A percentile compares a stretch with the other conserved stretches of the same genome.
Evolutionary conservation across 1,140 invertebrate genomes (phyloP).

Genomic region (Drosophila tristis): DNA sequence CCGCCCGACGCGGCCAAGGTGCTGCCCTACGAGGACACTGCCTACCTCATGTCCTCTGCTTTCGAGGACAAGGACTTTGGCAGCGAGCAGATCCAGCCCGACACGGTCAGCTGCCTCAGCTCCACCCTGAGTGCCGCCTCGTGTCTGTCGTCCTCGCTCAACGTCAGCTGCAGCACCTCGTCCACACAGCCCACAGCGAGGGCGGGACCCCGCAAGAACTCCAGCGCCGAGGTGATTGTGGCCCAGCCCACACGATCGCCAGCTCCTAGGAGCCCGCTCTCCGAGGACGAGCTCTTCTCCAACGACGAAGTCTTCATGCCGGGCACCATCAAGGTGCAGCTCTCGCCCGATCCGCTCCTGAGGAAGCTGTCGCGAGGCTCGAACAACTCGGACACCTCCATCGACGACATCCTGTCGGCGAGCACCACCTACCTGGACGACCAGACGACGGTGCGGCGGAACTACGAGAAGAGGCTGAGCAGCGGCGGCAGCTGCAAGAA

Average conservation of each 20-base stretch:
- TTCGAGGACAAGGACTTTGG: slow-evolving; percentile 78
- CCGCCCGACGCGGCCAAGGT: slow-evolving; percentile 73
- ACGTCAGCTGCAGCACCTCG: slow-evolving; percentile 74
- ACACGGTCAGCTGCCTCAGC: slow-evolving; percentile 85
- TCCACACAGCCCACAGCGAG: slow-evolving; percentile 65
- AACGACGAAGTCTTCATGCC: slow-evolving; percentile 88
- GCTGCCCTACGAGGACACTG: slow-evolving; percentile 79
- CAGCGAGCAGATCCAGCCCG: slow-evolving; percentile 66
- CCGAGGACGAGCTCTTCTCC: slow-evolving; percentile 87
- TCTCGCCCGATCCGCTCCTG: slow-evolving; percentile 85
- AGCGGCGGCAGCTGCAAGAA: slow-evolving; percentile 85
- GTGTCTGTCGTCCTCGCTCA: slow-evolving; percentile 84
- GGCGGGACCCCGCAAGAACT: slow-evolving; percentile 53
- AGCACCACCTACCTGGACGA: slow-evolving; percentile 84
- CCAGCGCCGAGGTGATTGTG: slow-evolving; percentile 85
- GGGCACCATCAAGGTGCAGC: slow-evolving; percentile 85
- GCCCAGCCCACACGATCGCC: slow-evolving; percentile 86
- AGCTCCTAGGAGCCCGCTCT: slow-evolving; percentile 86
- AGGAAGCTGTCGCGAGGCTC: slow-evolving; percentile 87
- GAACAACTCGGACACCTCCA: slow-evolving; percentile 87
- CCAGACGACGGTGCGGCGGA: slow-evolving; percentile 75
- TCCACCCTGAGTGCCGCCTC: slow-evolving; percentile 86
- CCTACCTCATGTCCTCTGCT: slow-evolving; percentile 79
- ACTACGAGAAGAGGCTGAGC: slow-evolving; percentile 78
- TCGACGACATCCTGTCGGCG: slow-evolving; percentile 86